Evolutionary conservation across 2,888 invertebrate genomes (phyloP), one percentile per base, ranked within the genome.

Genomic region (Lysandra bellargus): DNA sequence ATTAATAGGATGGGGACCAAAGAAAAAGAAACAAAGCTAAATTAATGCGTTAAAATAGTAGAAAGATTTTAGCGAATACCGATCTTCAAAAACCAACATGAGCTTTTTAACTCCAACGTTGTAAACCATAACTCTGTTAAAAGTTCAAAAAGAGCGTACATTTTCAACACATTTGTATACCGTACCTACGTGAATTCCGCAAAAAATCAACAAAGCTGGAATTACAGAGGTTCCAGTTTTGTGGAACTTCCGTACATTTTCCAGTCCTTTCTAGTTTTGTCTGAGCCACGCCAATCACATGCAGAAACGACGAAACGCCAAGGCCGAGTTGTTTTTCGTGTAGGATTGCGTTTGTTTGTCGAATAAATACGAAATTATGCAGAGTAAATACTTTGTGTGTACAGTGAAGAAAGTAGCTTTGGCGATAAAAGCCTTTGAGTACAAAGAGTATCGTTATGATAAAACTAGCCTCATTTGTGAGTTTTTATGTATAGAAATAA

Each of bases 281-380:
- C 4, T 12, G 64, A 69, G 30, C 9, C 30, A 33, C 33, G 64
- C 61, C 61, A 61, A 23, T 61, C 61, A 61, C 23, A 61, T n/a
- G 2, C 17, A 61, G 33, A 17, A 37, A 33, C 14, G 30, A 64
- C 33, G 17, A 17, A 69, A 33, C 33, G 33, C 5, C 37, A 37
- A 37, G 69, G 14, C 4, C 12, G 30, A 4, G 12, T 17, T 69
- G 33, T 17, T 69, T 69, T 64, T 30, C 30, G 30, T 5, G 37
- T 69, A 69, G 33, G 69, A 69, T 37, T 69, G 17, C 33, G 14
- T 5, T 33, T 37, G 37, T 69, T 69, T 69, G 69, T 69, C 69
- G 33, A 69, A 69, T 37, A 69, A 33, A 69, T 33, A 69, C 69
- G 69, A 69, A 69, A 69, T 69, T 69, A 17, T 33, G 69, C 33